These are phyloP conservation scores for Oegoconia quadripuncta DNA, from an alignment of 2,888 invertebrate genomes.

Conservation along the genomic window DNA sequence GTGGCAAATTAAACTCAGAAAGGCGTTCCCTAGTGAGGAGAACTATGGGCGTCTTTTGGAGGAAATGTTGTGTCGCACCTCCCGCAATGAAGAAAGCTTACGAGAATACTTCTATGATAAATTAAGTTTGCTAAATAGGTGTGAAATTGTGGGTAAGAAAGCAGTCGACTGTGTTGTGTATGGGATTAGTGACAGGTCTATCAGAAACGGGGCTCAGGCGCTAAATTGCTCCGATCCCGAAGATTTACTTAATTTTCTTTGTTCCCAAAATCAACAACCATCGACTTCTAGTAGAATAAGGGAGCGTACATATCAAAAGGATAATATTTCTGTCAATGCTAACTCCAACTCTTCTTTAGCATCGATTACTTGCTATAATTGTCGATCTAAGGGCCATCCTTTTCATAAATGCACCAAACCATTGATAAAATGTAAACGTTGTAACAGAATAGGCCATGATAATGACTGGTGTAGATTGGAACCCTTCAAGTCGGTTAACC, in stretches of 20 bases:
- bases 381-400: slow-evolving; percentile 10
- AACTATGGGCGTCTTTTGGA: slow-evolving; percentile 20
- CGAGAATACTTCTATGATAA: slow-evolving; percentile 21
- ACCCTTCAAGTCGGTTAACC: neutral
- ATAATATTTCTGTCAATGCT: neutral
- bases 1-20: slow-evolving; percentile 20
- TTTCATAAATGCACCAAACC: slow-evolving; percentile 10
- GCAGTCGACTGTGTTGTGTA: slow-evolving; percentile 26
- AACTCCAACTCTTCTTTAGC: neutral
- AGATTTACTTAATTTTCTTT: slow-evolving; percentile 16
- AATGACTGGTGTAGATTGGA: slow-evolving; percentile 3
- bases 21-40: slow-evolving; percentile 20
- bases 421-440: slow-evolving; percentile 5
- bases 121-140: slow-evolving; percentile 14
- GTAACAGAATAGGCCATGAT: slow-evolving; percentile 12
- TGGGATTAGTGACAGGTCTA: slow-evolving; percentile 18
- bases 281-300: neutral
- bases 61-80: slow-evolving; percentile 18
- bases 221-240: slow-evolving; percentile 20
- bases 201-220: slow-evolving; percentile 20
- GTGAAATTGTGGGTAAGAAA: slow-evolving; percentile 17
- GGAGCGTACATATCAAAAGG: neutral
- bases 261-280: slow-evolving; percentile 6
- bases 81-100: slow-evolving; percentile 12
- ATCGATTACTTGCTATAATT: slow-evolving; percentile 11